Evolutionary conservation across 1,140 invertebrate genomes (phyloP), one percentile per base, ranked within the genome.

Genomic region (Megalopta genalis): DNA sequence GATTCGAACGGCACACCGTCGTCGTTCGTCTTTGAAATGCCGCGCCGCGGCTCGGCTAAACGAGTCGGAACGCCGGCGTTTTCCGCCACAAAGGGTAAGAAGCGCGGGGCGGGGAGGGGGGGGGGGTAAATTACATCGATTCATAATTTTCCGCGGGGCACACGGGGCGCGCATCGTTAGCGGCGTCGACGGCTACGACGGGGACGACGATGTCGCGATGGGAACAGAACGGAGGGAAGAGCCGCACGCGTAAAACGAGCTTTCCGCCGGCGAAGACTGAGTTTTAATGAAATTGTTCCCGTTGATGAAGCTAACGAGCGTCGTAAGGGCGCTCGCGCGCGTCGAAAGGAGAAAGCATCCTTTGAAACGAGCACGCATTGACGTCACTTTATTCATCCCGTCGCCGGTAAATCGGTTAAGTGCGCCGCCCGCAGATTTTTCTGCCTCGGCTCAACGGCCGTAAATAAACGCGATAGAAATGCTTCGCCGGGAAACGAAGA

Each of bases 241-340:
- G 32, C 32, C 4, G 42, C 66, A 57, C 66, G 81, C 59, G 80
- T 62, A 74, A 32, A 81, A 85, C 68, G 62, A 79, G 62, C 71
- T 72, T 62, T 46, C 46, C 32, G 52, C 59, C 68, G 77, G 64
- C n/a, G 27, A 77, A 80, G 65, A 64, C 64, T 6, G 66, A 82
- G 70, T 86, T 84, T 86, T 88, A 86, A 87, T 88, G 82, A 84
- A 88, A 84, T 87, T 87, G 80, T 83, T 86, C 75, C 39, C 77
- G 80, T 82, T 84, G 83, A 86, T 72, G 83, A 85, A 69, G 80
- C 71, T 88, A 89, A 88, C 87, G 83, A 87, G 87, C 79, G 67
- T 81, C 68, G 83, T 81, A 84, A 88, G 82, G 77, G 77, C 75
- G 46, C 27, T 57, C 60, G 37, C 49, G 37, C 49, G 27, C 18